Evolutionary conservation across 2,797 vertebrate genomes (phyloP).

Genomic region (Acomys russatus): DNA sequence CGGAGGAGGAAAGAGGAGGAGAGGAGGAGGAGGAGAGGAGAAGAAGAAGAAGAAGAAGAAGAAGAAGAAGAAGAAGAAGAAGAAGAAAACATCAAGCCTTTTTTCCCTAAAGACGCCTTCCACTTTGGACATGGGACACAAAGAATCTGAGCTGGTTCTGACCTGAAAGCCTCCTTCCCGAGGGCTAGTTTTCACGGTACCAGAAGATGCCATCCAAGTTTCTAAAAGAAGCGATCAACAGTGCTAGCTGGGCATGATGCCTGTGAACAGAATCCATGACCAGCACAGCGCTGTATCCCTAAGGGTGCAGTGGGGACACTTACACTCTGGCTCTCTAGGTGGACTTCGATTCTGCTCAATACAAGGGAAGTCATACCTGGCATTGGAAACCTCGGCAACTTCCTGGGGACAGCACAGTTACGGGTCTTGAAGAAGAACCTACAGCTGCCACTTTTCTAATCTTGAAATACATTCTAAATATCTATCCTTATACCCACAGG

Average conservation of each 20-base stretch:
- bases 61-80: no score
- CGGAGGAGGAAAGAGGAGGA: no score
- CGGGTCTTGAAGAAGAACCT: background rate
- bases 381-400: background rate
- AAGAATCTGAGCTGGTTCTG: background rate
- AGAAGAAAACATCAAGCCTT: background rate
- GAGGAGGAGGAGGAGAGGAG: no score
- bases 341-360: background rate
- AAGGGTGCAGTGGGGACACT: background rate
- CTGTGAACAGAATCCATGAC: background rate
- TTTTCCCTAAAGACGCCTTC: background rate
- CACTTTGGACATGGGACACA: background rate
- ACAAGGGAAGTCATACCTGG: background rate
- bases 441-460: background rate
- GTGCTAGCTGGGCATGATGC: background rate
- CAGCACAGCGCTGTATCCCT: background rate
- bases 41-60: no score
- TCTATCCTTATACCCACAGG: background rate
- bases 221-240: background rate
- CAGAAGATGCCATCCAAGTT: background rate
- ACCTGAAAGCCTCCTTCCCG: background rate
- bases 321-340: background rate
- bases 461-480: background rate
- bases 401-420: background rate
- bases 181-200: background rate